Base-by-base conservation (phyloP, 2,797 vertebrate species). In the Coendou prehensilis region DNA sequence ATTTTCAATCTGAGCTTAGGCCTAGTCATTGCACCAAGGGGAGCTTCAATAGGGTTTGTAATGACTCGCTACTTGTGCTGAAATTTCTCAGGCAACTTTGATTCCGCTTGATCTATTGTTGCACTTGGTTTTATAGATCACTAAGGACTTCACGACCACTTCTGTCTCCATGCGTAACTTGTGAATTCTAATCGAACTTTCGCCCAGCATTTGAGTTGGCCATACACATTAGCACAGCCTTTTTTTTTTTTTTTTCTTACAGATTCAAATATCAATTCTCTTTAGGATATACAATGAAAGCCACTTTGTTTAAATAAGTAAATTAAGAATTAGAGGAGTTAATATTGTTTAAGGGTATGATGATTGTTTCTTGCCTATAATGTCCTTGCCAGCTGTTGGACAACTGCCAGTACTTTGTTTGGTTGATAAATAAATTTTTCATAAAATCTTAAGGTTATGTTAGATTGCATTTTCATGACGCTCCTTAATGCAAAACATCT, bases 11-110 rank as follows among this genome's bases (percentile, higher is more conserved):
- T 96, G 97, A 92, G 84, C 83, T 97, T 87, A 93, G 80, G 93
- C 82, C 83, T 97, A 97, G 52, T 93, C 96, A 85, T 96, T 82
- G 87, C 10, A 73, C 95, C 94, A 97, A 97, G 87, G 59, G 96
- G 63, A 95, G 87, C 98, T 92, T 97, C 97, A 97, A 20, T 97
- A 50, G 87, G 2, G 11, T 98, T 97, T 98, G 54, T 97, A 98
- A 98, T 97, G 96, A 97, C 94, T 95, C 97, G 78, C 95, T 96
- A 95, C 18, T 93, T 89, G 94, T 94, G 63, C 95, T 97, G 89
- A 94, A 84, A 75, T 81, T 93, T 97, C 67, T 96, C 63, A 92
- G 89, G 50, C 63, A 96, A 92, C 86, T 97, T 97, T 98, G 88
- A 97, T 96, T 97, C 85, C 86, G 71, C 85, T 64, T 98, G 82